Evolutionary conservation across 92 coral and sea anemone genomes (phyloP).

Genomic region (Palythoa caribaeorum): DNA sequence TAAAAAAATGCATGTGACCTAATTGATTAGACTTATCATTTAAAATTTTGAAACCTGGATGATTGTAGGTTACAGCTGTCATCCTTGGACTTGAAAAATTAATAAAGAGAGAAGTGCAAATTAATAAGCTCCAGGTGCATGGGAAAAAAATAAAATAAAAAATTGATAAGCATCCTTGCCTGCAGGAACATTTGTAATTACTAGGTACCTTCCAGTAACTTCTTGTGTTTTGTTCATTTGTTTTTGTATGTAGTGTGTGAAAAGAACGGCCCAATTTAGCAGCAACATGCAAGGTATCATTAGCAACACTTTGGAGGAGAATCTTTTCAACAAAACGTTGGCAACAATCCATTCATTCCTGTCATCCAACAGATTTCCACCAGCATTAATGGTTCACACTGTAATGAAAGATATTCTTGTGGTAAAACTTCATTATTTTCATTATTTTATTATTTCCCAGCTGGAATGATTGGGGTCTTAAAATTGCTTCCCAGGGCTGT

Average conservation of each 20-base stretch:
- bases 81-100: no score
- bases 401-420: slow-evolving; percentile 23
- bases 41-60: no score
- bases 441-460: neutral
- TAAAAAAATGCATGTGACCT: no score
- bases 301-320: slow-evolving; percentile 17
- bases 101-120: no score
- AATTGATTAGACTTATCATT: no score
- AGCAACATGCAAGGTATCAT: slow-evolving; percentile 12
- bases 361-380: slow-evolving; percentile 41
- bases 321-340: neutral
- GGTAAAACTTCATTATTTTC: neutral
- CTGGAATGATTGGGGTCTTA: no score
- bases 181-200: no score
- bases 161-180: no score
- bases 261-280: slow-evolving; percentile 2
- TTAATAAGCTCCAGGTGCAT: no score
- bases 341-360: slow-evolving; percentile 29
- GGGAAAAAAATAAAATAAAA: no score
- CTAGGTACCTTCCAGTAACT: neutral
- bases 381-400: slow-evolving; percentile 9
- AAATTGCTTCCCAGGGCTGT: no score
- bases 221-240: neutral
- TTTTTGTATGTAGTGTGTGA: neutral
- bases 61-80: no score